These are phyloP conservation scores for Sthenelais limicola DNA, from an alignment of 2,888 invertebrate species.

Conservation along the genomic window DNA sequence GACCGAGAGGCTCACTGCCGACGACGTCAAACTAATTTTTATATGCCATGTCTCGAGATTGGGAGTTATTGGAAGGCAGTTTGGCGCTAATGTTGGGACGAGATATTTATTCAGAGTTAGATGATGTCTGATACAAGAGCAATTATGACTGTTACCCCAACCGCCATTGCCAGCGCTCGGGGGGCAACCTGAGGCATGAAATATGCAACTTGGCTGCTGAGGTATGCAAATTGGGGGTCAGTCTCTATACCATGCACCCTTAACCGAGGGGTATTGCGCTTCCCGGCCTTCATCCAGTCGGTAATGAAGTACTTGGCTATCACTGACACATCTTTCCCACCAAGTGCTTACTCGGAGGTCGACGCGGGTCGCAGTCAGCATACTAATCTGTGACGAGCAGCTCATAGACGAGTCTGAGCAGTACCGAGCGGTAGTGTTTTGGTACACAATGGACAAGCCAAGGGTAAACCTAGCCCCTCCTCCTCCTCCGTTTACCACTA, in stretches of 20 bases:
- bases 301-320: constrained; percentile 38
- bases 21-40: neutral
- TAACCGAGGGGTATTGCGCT: neutral
- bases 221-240: neutral
- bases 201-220: constrained; percentile 9
- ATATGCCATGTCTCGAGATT: no score
- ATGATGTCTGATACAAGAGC: constrained; percentile 28
- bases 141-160: constrained; percentile 1
- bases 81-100: constrained; percentile 16
- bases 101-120: constrained; percentile 27
- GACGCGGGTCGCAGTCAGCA: constrained; percentile 14
- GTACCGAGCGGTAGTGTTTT: constrained; percentile 8
- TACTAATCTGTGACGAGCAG: constrained; percentile 14
- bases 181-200: neutral
- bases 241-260: neutral
- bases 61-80: neutral
- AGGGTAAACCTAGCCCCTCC: no score
- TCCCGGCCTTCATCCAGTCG: neutral
- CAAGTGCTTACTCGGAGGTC: constrained; percentile 37
- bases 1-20: constrained; percentile 12
- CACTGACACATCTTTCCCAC: constrained; percentile 37
- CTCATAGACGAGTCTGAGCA: constrained; percentile 28
- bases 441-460: no score
- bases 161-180: constrained; percentile 2
- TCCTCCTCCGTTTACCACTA: no score